Percentiles rank a stretch among this genome's conserved stretches.
Evolutionary conservation across 2,113 vertebrate species (phyloP).

Genomic region (Cricetomys ansorgei): DNA sequence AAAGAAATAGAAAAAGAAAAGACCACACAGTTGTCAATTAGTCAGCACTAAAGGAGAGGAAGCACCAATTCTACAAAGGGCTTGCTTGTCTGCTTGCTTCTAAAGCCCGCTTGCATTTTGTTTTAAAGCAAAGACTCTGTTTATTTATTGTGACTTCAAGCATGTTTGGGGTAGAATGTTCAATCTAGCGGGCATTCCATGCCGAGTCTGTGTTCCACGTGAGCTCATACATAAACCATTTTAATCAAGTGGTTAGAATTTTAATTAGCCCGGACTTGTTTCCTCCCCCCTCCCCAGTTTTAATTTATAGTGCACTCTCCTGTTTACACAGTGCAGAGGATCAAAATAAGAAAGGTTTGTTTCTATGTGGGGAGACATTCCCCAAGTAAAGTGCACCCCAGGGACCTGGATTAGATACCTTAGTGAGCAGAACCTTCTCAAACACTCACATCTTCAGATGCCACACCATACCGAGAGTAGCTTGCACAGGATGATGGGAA

Average conservation of each 20-base stretch:
- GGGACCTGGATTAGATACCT: background rate
- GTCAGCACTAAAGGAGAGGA: conserved; percentile 45
- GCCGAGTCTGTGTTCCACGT: conserved; percentile 65
- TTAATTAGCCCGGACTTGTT: conserved; percentile 67
- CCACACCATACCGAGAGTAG: rapidly evolving
- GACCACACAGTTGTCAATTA: conserved; percentile 80
- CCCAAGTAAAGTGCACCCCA: background rate
- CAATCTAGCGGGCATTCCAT: conserved; percentile 63
- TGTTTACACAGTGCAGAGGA: background rate
- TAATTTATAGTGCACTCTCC: conserved; percentile 14
- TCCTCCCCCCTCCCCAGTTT: background rate
- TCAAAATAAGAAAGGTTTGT: conserved; percentile 40
- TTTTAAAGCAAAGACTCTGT: conserved; percentile 77
- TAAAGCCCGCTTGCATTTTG: conserved; percentile 67
- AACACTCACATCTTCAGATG: background rate
- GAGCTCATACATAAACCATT: conserved; percentile 70
- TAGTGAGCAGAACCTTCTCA: background rate
- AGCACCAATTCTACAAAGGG: conserved; percentile 75
- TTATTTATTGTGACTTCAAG: conserved; percentile 82
- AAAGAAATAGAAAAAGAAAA: conserved; percentile 23
- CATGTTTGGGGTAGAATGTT: conserved; percentile 61
- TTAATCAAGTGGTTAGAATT: conserved; percentile 70
- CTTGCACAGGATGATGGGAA: background rate
- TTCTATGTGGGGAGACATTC: background rate
- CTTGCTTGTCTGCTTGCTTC: conserved; percentile 71